Percentiles rank a stretch among this genome's conserved stretches.
These are phyloP conservation scores for Arvicanthis niloticus DNA, from an alignment of 2,113 vertebrate species.

Conservation along the genomic window DNA sequence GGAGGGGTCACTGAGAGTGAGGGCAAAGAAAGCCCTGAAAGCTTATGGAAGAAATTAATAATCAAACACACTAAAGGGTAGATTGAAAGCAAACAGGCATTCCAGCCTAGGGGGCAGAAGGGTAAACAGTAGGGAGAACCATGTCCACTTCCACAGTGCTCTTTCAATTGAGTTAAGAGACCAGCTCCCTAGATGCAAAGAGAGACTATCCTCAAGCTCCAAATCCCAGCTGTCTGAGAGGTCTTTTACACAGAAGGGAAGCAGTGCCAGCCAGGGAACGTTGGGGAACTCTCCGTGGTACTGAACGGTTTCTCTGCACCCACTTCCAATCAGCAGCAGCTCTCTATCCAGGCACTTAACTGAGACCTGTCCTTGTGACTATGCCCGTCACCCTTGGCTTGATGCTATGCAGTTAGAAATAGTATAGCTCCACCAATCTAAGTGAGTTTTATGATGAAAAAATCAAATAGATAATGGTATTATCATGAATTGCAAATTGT, in stretches of 20 bases:
- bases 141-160: neutral
- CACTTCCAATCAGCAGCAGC: neutral
- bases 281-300: constrained; percentile 69
- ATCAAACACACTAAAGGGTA: neutral
- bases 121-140: neutral
- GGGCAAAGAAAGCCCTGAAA: neutral
- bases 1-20: neutral
- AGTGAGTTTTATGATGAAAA: neutral
- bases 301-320: constrained; percentile 23
- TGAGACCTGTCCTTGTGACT: neutral
- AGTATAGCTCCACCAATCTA: neutral
- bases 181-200: neutral
- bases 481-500: neutral
- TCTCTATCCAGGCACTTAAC: neutral
- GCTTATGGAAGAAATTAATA: neutral
- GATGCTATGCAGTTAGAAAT: neutral
- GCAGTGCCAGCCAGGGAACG: neutral
- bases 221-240: neutral
- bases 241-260: neutral
- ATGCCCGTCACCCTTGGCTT: neutral
- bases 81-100: neutral
- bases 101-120: neutral
- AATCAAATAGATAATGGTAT: constrained; percentile 7
- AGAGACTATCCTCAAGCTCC: neutral
- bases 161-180: neutral